These are phyloP conservation scores for Amphimallon solstitiale DNA, from an alignment of 2,888 invertebrate genomes.

Conservation along the genomic window DNA sequence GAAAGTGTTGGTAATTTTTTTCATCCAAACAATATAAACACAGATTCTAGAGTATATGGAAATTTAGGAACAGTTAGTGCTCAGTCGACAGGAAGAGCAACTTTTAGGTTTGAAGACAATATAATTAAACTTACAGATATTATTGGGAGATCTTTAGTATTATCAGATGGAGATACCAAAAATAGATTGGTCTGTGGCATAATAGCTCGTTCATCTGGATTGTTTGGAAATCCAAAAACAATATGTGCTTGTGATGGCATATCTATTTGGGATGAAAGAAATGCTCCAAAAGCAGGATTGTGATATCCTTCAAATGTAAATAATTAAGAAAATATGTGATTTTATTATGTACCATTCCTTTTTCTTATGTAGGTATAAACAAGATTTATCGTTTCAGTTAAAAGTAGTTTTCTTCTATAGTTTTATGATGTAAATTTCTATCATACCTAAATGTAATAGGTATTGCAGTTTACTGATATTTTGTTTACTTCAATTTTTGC, in stretches of 20 bases:
- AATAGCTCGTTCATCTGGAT: constrained; percentile 87
- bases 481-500: too few species aligned
- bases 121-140: constrained; percentile 76
- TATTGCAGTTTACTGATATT: too few species aligned
- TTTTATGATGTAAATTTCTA: too few species aligned
- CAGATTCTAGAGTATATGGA: constrained; percentile 68
- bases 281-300: constrained; percentile 63
- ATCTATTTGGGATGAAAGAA: constrained; percentile 87
- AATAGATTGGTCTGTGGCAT: constrained; percentile 83
- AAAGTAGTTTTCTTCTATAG: too few species aligned
- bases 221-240: constrained; percentile 86
- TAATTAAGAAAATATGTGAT: neutral
- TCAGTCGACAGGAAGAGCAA: constrained; percentile 71
- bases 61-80: constrained; percentile 74
- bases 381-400: too few species aligned
- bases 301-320: neutral
- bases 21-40: constrained; percentile 64
- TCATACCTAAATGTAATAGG: too few species aligned
- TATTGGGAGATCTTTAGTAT: constrained; percentile 81
- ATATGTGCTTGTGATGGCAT: constrained; percentile 92
- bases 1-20: constrained; percentile 71
- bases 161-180: constrained; percentile 72
- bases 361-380: neutral
- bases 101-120: constrained; percentile 71
- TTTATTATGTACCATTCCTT: neutral